These are phyloP conservation scores for Psammodynastes pulverulentus DNA, from an alignment of 2,113 vertebrate species.

Conservation along the genomic window DNA sequence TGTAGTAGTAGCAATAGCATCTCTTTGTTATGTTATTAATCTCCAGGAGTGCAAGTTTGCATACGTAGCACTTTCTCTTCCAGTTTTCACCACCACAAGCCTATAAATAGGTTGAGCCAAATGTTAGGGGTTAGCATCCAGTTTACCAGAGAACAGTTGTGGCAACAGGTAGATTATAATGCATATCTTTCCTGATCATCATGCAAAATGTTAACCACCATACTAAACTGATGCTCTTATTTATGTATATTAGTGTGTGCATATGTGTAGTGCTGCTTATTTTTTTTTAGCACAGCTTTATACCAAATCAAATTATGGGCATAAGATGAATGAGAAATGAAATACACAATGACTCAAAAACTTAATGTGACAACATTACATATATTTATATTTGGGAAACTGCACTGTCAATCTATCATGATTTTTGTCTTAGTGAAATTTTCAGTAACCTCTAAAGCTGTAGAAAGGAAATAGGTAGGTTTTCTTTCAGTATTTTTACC, in stretches of 20 bases:
- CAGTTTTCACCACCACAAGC: not conserved
- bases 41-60: not conserved
- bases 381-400: not conserved
- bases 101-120: not conserved
- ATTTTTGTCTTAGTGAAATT: not conserved
- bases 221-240: not conserved
- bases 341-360: not conserved
- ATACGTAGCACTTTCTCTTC: not conserved
- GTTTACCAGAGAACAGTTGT: not conserved
- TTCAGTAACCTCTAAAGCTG: not conserved
- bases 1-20: not conserved
- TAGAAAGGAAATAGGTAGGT: not conserved
- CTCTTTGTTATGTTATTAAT: not conserved
- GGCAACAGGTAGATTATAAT: not conserved
- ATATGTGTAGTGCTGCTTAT: not conserved
- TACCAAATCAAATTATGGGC: not conserved
- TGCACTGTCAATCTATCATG: not conserved
- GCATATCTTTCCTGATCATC: not conserved
- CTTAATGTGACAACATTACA: not conserved
- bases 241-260: not conserved
- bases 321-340: not conserved
- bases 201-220: not conserved
- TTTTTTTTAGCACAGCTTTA: not conserved
- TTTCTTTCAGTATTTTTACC: not conserved
- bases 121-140: not conserved